Evolutionary conservation across 2,797 vertebrate genomes (phyloP).

Genomic region (Gambelia wislizenii): DNA sequence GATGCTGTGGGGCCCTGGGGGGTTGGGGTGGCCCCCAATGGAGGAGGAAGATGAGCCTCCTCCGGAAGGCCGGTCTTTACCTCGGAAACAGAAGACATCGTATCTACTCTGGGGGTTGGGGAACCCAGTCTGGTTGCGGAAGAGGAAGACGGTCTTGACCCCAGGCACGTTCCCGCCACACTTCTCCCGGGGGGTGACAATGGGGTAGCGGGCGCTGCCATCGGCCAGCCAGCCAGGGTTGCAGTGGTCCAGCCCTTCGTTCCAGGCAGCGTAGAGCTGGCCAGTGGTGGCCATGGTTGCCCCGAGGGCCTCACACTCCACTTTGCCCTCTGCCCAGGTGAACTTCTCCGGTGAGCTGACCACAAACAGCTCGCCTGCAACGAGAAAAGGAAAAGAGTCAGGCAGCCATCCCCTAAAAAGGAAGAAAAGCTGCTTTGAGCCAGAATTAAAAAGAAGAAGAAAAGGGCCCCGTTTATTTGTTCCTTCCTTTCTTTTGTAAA

Average conservation of each 20-base stretch:
- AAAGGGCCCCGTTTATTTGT: too few species aligned
- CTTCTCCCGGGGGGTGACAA: slow-evolving; percentile 88
- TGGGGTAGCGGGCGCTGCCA: slow-evolving; percentile 93
- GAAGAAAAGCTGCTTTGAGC: background rate
- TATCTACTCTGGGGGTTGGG: slow-evolving; percentile 85
- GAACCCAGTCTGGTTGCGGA: slow-evolving; percentile 93
- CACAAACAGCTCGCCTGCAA: slow-evolving; percentile 89
- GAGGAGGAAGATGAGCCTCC: too few species aligned
- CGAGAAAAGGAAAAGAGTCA: background rate
- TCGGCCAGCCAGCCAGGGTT: slow-evolving; percentile 94
- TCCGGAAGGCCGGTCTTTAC: slow-evolving; percentile 72
- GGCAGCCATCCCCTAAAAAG: too few species aligned
- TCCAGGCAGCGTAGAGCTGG: slow-evolving; percentile 93
- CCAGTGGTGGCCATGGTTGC: slow-evolving; percentile 86
- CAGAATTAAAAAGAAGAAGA: background rate
- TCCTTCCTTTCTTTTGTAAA: too few species aligned
- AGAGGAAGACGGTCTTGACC: slow-evolving; percentile 90
- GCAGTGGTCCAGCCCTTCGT: slow-evolving; percentile 89
- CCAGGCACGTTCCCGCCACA: slow-evolving; percentile 90
- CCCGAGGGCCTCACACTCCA: slow-evolving; percentile 81
- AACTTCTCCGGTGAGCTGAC: slow-evolving; percentile 81
- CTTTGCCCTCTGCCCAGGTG: slow-evolving; percentile 86
- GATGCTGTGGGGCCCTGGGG: background rate
- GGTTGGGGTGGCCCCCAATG: too few species aligned
- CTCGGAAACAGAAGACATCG: slow-evolving; percentile 92